Conservation (phyloP, 2,113 vertebrate species). For the Herpailurus yagouaroundi region DNA sequence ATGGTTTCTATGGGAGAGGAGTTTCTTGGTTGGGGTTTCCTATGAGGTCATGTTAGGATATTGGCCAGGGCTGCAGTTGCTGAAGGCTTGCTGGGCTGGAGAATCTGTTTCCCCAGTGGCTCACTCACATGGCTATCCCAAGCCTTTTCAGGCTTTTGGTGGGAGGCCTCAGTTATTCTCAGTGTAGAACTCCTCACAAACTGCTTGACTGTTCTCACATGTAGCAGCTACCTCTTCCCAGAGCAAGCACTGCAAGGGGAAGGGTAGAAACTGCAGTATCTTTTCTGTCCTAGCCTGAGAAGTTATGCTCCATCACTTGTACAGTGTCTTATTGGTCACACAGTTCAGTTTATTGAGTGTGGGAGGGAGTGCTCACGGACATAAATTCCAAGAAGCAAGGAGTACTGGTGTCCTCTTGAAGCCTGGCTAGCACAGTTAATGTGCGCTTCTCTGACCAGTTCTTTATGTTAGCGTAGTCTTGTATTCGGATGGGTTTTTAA, state of each 20-base stretch:
- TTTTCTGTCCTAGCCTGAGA: neutral
- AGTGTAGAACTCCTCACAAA: neutral
- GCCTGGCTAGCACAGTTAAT: neutral
- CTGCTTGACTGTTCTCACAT: neutral
- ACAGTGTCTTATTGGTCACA: neutral
- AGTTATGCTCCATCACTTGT: neutral
- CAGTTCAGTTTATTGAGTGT: neutral
- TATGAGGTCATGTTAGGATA: neutral
- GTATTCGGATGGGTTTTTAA: neutral
- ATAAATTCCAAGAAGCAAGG: neutral
- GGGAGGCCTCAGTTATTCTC: neutral
- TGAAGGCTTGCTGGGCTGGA: neutral
- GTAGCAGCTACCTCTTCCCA: neutral
- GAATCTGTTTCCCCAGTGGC: neutral
- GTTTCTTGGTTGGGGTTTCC: neutral
- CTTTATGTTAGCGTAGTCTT: neutral
- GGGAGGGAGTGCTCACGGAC: neutral
- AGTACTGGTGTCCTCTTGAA: neutral
- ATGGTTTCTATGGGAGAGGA: neutral
- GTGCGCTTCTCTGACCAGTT: neutral
- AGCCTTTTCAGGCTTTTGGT: neutral
- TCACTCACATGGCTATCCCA: neutral
- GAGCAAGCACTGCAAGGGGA: neutral
- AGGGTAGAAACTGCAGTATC: neutral
- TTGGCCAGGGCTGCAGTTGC: accelerated